Base-by-base conservation (phyloP, 1,140 invertebrate species). In the Rhagoletis pomonella region DNA sequence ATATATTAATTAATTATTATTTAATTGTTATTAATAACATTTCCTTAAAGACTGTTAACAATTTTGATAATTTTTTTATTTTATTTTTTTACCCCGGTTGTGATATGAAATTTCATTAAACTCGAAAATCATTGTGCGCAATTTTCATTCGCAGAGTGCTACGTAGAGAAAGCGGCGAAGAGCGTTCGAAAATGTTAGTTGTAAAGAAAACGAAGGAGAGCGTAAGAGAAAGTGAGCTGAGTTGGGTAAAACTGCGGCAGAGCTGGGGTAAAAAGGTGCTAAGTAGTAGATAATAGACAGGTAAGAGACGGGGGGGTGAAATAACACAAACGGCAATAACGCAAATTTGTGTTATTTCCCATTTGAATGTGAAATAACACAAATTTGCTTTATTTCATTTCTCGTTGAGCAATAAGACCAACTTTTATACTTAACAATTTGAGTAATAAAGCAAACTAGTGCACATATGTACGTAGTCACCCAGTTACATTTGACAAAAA, bases 11-110 rank as follows among this genome's bases (percentile, higher is more conserved):
- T 29, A 29, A 29, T 29, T 55, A 2, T 55, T 10, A 55, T 55
- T 55, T 55, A 0, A 55, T 55, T 55, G 67, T 86, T 86, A 29
- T 19, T 67, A 64, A 60, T 86, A 85, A 44, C n/a, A 87, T 67
- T 59, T 29, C 29, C 44, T 64, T 62, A 4, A 62, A 5, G n/a
- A 17, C 17, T 9, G 12, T 1, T 62, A 14, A 62, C 60, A 62
- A 12, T 62, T 62, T 14, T 62, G 60, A 9, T 12, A 4, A 62
- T 62, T 62, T 62, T 17, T 4, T 62, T 62, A 17, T 62, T 7
- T 62, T 62, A 62, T 14, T 62, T 62, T 29, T 29, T 29, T 29
- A 29, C 29, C 29, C 29, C 29, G 29, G 29, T 29, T 29, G 29
- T 29, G 60, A 62, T 62, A 62, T 62, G 60, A 14, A 14, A 14